Percentiles rank a stretch among this genome's conserved stretches.
These are phyloP conservation scores for Cheilosia pagana DNA, from an alignment of 2,888 invertebrate species.

Conservation along the genomic window DNA sequence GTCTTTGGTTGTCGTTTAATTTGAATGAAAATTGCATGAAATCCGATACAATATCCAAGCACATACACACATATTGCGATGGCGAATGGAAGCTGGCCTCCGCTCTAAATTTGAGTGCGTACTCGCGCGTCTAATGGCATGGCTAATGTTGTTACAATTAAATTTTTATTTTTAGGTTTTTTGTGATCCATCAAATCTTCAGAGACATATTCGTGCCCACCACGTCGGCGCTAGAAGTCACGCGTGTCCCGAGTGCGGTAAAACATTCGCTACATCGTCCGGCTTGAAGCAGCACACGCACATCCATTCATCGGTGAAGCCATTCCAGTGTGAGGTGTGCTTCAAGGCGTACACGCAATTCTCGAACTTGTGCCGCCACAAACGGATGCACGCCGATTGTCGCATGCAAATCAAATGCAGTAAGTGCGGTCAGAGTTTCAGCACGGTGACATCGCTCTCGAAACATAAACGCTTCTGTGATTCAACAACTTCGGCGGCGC, in stretches of 20 bases:
- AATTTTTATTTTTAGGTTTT: constrained; percentile 89
- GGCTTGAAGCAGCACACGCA: constrained; percentile 99
- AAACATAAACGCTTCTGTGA: constrained; percentile 99
- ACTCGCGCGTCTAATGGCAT: constrained; percentile 55
- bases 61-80: constrained; percentile 12
- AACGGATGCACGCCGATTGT: constrained; percentile 98
- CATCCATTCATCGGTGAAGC: constrained; percentile 99
- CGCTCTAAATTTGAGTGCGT: constrained; percentile 66
- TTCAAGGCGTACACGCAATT: constrained; percentile 99
- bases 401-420: constrained; percentile 96
- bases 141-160: constrained; percentile 70
- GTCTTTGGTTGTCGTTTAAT: constrained; percentile 68
- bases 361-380: constrained; percentile 99
- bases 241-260: constrained; percentile 99
- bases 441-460: constrained; percentile 94
- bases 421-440: constrained; percentile 97
- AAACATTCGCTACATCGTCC: constrained; percentile 98
- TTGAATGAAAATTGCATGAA: constrained; percentile 75
- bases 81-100: constrained; percentile 76
- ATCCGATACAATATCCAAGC: constrained; percentile 52
- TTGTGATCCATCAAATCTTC: constrained; percentile 97
- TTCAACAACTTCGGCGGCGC: constrained; percentile 87
- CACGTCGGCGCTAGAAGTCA: constrained; percentile 98
- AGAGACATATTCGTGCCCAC: constrained; percentile 97
- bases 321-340: constrained; percentile 98